Evolutionary conservation across 1,140 invertebrate species (phyloP).

Genomic region (Drosophila bipectinata): DNA sequence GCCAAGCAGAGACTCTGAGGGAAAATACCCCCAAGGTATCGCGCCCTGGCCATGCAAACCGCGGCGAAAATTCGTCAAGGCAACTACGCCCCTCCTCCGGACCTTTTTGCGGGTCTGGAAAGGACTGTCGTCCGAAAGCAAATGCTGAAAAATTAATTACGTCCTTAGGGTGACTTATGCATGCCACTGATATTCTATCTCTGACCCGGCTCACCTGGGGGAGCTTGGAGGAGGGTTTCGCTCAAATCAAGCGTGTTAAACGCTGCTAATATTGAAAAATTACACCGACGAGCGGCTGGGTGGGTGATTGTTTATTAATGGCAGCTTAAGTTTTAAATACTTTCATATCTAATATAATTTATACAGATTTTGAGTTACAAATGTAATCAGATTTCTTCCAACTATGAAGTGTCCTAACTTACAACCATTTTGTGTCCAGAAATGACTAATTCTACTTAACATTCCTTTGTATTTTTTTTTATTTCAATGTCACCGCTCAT

Average conservation of each 20-base stretch:
- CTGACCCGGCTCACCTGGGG: conserved; percentile 17
- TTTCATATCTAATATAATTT: too few relatives aligned
- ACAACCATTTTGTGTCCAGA: too few relatives aligned
- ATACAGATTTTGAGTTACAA: neutral
- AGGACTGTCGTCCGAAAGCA: conserved; percentile 45
- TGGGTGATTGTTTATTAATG: conserved; percentile 34
- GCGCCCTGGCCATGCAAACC: conserved; percentile 39
- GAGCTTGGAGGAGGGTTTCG: neutral
- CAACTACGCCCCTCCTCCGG: conserved; percentile 38
- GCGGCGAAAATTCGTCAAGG: conserved; percentile 78
- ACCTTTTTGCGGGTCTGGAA: conserved; percentile 3
- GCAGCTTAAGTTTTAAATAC: conserved; percentile 14
- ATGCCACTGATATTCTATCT: conserved; percentile 39
- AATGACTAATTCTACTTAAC: conserved; percentile 37
- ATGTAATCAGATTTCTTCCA: neutral
- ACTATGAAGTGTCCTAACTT: conserved; percentile 13
- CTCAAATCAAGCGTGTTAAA: conserved; percentile 78
- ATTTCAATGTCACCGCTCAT: conserved; percentile 76
- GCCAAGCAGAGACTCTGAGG: conserved; percentile 48
- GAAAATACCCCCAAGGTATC: conserved; percentile 39
- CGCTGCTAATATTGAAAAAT: conserved; percentile 77
- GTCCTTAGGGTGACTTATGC: conserved; percentile 82
- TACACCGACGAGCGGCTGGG: conserved; percentile 42
- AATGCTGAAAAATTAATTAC: conserved; percentile 84
- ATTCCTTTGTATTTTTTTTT: conserved; percentile 32